Base-by-base conservation (phyloP, 2,797 vertebrate species). In the Microcaecilia unicolor region DNA sequence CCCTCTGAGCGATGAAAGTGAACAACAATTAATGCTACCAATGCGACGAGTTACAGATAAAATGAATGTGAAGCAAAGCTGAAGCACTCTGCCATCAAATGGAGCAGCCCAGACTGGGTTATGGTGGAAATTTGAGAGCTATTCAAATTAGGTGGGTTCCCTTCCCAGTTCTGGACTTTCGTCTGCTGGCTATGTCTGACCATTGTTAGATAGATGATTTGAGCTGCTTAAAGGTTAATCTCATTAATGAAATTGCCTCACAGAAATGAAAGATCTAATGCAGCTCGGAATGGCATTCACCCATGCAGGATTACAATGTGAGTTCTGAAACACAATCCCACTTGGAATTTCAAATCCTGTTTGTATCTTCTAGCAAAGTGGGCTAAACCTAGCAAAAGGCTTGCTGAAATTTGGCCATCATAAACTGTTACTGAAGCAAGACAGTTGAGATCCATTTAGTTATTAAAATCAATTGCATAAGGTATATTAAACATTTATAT, bases 21-120 rank as follows among this genome's bases (percentile, higher is more conserved):
- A 80, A 81, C 80, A 78, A 88, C 89, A 87, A 87, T 92, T 90
- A 88, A 81, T 76, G 62, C 74, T 61, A 67, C 77, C 85, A 72
- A 89, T 86, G 80, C 70, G 68, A 78, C 86, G 86, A 51, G 20
- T 31, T 57, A 42, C 63, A 66, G 59, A 62, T 48, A 58, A 59
- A 53, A 55, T 49, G 41, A 37, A 57, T 57, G 45, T 49, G 24
- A 38, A 28, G 40, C 18, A 30, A 45, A 50, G 33, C 27, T 39
- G 34, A 35, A 11, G 25, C 15, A 21, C 18, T 14, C 57, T 25
- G 29, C 44, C 15, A 16, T 43, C 1, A 43, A 58, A 29, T 32
- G 50, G 6, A 18, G 35, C 37, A 50, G 41, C 28, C 16, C 44
- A 56, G 44, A 15, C 1, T 56, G 49, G 57, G 67, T 54, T 60